Base-by-base conservation (phyloP, 2,797 vertebrate genomes). In the Novumbra hubbsi region DNA sequence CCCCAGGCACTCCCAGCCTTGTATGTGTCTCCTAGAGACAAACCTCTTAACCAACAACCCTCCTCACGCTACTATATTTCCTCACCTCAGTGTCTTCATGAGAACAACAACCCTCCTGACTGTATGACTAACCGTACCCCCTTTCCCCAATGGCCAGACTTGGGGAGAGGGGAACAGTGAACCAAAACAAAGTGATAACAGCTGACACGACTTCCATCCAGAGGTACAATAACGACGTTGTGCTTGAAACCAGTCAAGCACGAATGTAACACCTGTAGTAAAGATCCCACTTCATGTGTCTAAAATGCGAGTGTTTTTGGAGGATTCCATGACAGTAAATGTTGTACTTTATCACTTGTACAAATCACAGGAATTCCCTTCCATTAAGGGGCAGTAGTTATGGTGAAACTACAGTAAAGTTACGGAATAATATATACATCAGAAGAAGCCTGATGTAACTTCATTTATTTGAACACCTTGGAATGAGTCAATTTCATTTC, bases 241-340 rank as follows among this genome's bases (percentile, higher is more conserved):
- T 85, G 93, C 96, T 97, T 98, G 97, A 99, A 94, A 96, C 97
- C 97, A 97, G 97, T 98, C 96, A 97, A 98, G 96, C 95, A 86
- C 87, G 82, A 62, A 86, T 88, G 89, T 90, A 88, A 89, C 90
- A 90, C 77, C 78, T 84, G 82, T 80, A 81, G 88, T 80, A 88
- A 82, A 81, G 82, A 70, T 88, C 84, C 80, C 57, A 77, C 79
- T 74, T 84, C 76, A 77, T 68, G 81, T 78, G 16, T 45, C 15
- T 41, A 24, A 69, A 81, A 76, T 81, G 63, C 64, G 70, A 88
- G 84, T 86, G 81, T 81, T 81, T 79, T 73, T 82, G 71, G 71
- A 74, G 81, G 82, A 76, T 32, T 19, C 14, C 8, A 5, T 32
- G 16, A 84, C 77, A 85, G 85, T 55, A 21, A 81, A 85, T 80